Conservation (phyloP, 2,888 invertebrate genomes). For the Phortica okadai region DNA sequence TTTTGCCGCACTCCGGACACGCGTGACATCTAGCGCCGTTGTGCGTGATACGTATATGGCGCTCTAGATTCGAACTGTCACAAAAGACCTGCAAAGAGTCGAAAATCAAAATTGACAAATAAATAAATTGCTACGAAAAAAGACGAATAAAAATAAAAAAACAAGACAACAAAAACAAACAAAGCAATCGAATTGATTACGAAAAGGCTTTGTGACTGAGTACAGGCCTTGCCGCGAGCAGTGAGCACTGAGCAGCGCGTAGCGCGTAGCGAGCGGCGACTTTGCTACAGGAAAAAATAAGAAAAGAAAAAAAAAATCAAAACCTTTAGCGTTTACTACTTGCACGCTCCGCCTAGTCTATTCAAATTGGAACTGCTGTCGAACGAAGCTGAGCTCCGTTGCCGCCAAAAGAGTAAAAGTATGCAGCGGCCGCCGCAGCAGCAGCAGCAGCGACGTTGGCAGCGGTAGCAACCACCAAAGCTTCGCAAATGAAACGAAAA, state of each 20-base stretch:
- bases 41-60: slow-evolving; percentile 97
- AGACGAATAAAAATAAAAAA: background rate
- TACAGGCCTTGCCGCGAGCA: slow-evolving; percentile 25
- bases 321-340: background rate
- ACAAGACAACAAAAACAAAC: background rate
- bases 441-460: slow-evolving; percentile 25
- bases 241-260: background rate
- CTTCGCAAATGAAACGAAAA: slow-evolving; percentile 62
- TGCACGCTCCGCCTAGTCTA: slow-evolving; percentile 9
- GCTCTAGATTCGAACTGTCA: slow-evolving; percentile 96
- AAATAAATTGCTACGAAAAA: background rate
- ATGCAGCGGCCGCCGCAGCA: slow-evolving; percentile 25
- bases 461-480: slow-evolving; percentile 34
- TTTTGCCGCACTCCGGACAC: slow-evolving; percentile 98
- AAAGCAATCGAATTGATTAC: background rate
- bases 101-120: slow-evolving; percentile 57
- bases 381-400: background rate
- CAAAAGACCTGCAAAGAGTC: slow-evolving; percentile 87
- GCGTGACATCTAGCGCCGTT: slow-evolving; percentile 97
- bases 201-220: background rate
- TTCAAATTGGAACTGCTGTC: slow-evolving; percentile 17
- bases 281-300: background rate
- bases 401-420: slow-evolving; percentile 38
- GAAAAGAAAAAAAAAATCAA: background rate
- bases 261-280: background rate